Base-by-base conservation (phyloP, 2,797 vertebrate genomes). In the Phyllotis vaccarum region DNA sequence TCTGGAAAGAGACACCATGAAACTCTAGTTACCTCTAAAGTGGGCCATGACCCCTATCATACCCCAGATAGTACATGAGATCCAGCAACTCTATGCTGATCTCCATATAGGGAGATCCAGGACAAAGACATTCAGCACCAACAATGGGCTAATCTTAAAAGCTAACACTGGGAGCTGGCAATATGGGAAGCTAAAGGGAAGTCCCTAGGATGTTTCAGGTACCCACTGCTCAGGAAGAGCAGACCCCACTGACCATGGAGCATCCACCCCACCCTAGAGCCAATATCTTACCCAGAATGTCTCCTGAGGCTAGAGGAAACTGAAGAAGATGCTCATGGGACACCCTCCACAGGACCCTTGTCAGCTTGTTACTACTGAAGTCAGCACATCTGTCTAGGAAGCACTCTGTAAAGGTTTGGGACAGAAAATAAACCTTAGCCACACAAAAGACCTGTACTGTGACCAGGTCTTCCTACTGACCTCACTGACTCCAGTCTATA, bases 291-390 rank as follows among this genome's bases (percentile, higher is more conserved):
- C 75, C 60, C 27, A 7, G 80, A 75, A 37, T 5, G 17, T 29
- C 19, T 40, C 11, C 3, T 0, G 3, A 29, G 49, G 29, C 34
- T 2, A 27, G 29, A 56, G 27, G 17, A n/a, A 0, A 11, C 13
- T 2, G 0, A 74, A 72, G 58, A 29, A 16, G 31, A 4, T 16
- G 8, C 68, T 8, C 3, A 5, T 2, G 3, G 0, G 40, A 11
- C 34, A 5, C 31, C 34, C 56, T 46, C 6, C 7, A n/a, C 40
- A 17, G 4, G 43, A 40, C 11, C 31, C 29, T 49, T 1, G 3
- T 91, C 93, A 12, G 79, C 0, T 0, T 3, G 56, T 17, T n/a
- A 16, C 8, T 24, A 22, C 37, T 0, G 37, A 16, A 3, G 74
- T 5, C 68, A 24, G n/a, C 70, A 27, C 0, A 0, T 8, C 66